Percentiles rank a stretch among this genome's conserved stretches.
These are phyloP conservation scores for Entosphenus tridentatus DNA, from an alignment of 2,113 vertebrate genomes.

Conservation along the genomic window DNA sequence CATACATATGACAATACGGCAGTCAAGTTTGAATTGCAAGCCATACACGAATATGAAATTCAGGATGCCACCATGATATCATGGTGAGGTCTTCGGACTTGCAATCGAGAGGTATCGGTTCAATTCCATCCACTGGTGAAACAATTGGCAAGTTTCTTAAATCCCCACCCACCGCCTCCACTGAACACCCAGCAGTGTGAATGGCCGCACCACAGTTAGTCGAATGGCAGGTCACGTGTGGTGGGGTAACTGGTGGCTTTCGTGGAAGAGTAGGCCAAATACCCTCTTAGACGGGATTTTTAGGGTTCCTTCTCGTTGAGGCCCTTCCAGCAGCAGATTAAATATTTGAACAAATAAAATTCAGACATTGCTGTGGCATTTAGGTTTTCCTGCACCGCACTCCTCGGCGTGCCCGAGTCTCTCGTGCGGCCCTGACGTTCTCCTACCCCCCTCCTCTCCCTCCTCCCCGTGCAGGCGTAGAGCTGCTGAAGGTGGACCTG, in stretches of 20 bases:
- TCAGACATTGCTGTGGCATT: not conserved
- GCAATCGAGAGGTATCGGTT: no score
- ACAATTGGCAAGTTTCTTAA: not conserved
- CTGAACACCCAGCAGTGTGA: not conserved
- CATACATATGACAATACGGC: no score
- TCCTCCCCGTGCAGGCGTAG: not conserved
- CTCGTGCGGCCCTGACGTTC: not conserved
- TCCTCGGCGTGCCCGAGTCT: not conserved
- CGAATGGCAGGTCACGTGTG: not conserved
- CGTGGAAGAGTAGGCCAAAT: not conserved
- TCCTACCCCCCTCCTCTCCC: constrained; percentile 1
- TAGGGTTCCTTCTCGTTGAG: not conserved
- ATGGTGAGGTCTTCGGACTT: no score
- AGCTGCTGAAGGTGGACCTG: not conserved
- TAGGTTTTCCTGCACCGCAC: not conserved
- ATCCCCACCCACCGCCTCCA: not conserved
- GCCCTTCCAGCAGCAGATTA: not conserved
- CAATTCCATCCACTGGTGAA: not conserved
- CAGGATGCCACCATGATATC: no score
- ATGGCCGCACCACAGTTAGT: not conserved
- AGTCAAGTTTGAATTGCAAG: no score
- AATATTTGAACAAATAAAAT: not conserved
- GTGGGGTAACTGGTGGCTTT: not conserved
- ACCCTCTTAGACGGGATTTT: not conserved
- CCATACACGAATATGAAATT: no score